phyloP scores from a whole-genome alignment of 2,113 vertebrate genomes.

The Nestor notabilis region DNA sequence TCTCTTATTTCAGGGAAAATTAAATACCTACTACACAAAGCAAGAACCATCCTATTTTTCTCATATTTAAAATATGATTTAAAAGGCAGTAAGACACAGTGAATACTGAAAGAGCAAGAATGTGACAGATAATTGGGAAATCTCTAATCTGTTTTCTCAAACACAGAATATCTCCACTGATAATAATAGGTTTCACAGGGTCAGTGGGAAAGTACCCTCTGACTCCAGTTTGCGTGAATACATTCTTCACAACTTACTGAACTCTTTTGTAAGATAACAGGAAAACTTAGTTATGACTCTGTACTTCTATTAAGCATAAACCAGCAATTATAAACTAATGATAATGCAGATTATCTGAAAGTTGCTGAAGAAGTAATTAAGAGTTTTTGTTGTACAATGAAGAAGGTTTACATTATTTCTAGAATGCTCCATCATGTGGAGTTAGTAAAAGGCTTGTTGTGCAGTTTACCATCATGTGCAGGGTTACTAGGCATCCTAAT shows the following conservation, averaged over 20 bases:
- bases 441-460: neutral
- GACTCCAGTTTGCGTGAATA: neutral
- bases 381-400: neutral
- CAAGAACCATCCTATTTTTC: neutral
- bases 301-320: neutral
- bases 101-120: neutral
- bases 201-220: neutral
- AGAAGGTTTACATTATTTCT: neutral
- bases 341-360: neutral
- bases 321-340: neutral
- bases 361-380: neutral
- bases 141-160: neutral
- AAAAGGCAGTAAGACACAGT: neutral
- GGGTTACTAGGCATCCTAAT: neutral
- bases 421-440: neutral
- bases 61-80: neutral
- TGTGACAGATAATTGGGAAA: neutral
- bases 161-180: neutral
- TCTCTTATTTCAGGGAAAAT: neutral
- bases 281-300: neutral
- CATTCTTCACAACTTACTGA: neutral
- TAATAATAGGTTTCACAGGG: neutral
- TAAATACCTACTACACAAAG: neutral
- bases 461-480: neutral
- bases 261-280: neutral